These are phyloP conservation scores for Poeciliopsis occidentalis DNA, from an alignment of 2,113 vertebrate genomes.

Conservation along the genomic window DNA sequence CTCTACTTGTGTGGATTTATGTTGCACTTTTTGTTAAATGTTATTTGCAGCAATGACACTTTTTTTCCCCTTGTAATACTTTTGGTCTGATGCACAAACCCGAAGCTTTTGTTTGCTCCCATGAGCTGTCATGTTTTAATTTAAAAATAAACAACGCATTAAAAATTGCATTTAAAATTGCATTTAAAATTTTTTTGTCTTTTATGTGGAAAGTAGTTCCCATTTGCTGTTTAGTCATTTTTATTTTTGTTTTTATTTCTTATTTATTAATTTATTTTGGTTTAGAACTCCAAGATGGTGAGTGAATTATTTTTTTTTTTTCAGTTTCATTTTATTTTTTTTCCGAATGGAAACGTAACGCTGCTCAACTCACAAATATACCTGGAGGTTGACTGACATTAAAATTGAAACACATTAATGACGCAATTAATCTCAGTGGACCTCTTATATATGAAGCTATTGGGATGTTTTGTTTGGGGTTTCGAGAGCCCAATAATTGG, in stretches of 20 bases:
- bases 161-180: neutral
- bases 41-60: slow-evolving; percentile 30
- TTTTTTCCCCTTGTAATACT: neutral
- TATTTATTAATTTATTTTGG: slow-evolving; percentile 49
- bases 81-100: neutral
- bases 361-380: slow-evolving; percentile 75
- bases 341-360: slow-evolving; percentile 67
- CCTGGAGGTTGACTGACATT: slow-evolving; percentile 82
- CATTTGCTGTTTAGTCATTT: slow-evolving; percentile 68
- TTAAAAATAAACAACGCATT: neutral
- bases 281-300: slow-evolving; percentile 83
- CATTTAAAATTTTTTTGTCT: slow-evolving; percentile 22
- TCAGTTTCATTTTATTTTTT: slow-evolving; percentile 20
- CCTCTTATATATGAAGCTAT: slow-evolving; percentile 83
- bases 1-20: slow-evolving; percentile 15
- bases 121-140: slow-evolving; percentile 13
- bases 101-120: slow-evolving; percentile 31
- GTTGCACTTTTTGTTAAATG: slow-evolving; percentile 38
- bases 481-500: slow-evolving; percentile 43
- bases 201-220: slow-evolving; percentile 58
- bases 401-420: slow-evolving; percentile 29
- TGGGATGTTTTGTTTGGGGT: slow-evolving; percentile 73
- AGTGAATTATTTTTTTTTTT: slow-evolving; percentile 56
- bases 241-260: slow-evolving; percentile 48
- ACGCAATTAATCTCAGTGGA: slow-evolving; percentile 76